Conservation (phyloP, 1,140 invertebrate species). For the Eufriesea mexicana region DNA sequence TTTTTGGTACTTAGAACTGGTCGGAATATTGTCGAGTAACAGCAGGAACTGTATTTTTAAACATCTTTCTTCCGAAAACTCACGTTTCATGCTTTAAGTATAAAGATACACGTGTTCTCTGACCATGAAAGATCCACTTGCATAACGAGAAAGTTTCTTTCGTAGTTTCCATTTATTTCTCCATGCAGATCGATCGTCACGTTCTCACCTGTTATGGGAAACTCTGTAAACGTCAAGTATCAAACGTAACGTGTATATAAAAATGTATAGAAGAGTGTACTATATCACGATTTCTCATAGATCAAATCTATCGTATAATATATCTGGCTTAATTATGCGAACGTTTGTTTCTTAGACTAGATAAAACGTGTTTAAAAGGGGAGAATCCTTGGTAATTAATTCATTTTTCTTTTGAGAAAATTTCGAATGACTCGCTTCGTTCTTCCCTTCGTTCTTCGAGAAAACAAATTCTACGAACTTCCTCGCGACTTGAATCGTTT, state of each 20-base stretch:
- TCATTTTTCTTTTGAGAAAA: not conserved
- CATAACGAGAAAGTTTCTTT: no score
- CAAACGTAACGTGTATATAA: not conserved
- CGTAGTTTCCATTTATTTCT: not conserved
- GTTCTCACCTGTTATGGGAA: not conserved
- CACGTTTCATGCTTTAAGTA: no score
- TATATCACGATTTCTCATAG: not conserved
- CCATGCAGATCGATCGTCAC: not conserved
- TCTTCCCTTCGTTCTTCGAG: no score
- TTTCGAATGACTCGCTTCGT: not conserved
- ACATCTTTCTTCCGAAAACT: no score
- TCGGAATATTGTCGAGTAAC: no score
- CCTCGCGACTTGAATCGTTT: not conserved
- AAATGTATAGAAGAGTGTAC: not conserved
- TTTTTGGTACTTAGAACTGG: no score
- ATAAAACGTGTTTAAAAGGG: not conserved
- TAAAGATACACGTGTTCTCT: no score
- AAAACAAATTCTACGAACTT: not conserved
- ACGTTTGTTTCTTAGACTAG: not conserved
- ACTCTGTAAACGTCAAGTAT: conserved; percentile 1
- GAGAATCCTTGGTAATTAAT: not conserved
- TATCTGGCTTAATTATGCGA: not conserved
- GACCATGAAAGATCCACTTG: no score
- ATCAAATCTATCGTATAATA: not conserved
- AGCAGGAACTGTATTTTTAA: no score